phyloP scores from a whole-genome alignment of 2,797 vertebrate species.

The Hirundo rustica region DNA sequence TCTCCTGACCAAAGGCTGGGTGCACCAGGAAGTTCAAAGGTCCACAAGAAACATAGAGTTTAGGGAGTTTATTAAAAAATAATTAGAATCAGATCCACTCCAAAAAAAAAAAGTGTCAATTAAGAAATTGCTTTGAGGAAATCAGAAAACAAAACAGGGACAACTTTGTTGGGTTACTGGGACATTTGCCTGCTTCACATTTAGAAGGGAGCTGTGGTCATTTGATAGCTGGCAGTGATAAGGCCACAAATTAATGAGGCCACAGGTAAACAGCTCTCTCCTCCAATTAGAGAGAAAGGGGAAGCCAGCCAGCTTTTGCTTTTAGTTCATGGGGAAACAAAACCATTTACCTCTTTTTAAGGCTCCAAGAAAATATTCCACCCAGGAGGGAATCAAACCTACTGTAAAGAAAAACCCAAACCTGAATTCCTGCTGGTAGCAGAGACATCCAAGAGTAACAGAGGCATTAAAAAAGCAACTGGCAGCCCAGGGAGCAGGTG shows the following conservation, averaged over 20 bases:
- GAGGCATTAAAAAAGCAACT: neutral
- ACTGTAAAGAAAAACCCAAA: neutral
- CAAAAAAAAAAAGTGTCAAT: too few relatives aligned
- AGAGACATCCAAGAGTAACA: fast-evolving
- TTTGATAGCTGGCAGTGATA: neutral
- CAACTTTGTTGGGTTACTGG: neutral
- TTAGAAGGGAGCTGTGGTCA: neutral
- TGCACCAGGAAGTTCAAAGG: slow-evolving; percentile 24
- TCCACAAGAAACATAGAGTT: neutral
- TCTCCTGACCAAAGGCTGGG: slow-evolving; percentile 26
- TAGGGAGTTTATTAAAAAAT: neutral
- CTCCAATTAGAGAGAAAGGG: neutral
- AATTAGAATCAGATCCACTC: neutral
- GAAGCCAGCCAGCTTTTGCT: neutral
- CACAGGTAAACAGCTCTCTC: neutral
- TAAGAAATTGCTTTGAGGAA: neutral
- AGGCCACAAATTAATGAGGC: neutral
- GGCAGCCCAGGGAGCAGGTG: neutral
- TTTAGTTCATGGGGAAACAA: neutral
- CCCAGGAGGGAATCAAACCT: neutral
- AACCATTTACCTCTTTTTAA: neutral
- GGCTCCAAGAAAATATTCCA: neutral
- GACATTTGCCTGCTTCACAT: fast-evolving
- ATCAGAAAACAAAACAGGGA: neutral
- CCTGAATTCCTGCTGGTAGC: neutral